Evolutionary conservation across 2,113 vertebrate species (phyloP).

Genomic region (Pluvianellus socialis): DNA sequence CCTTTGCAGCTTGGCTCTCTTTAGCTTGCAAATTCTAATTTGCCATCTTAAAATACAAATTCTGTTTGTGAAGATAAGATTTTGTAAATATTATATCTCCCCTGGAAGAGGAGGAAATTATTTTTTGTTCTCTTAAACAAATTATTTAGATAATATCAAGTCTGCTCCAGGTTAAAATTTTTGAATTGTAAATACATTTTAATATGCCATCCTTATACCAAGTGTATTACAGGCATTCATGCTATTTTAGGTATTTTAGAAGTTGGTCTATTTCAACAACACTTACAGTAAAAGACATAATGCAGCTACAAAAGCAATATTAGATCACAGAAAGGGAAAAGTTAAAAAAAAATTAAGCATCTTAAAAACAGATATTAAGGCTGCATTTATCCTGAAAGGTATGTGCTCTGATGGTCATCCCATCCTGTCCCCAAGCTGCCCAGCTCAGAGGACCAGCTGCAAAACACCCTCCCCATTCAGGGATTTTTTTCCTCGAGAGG

Average conservation of each 20-base stretch:
- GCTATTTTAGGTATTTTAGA: neutral
- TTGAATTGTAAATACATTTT: neutral
- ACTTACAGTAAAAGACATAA: neutral
- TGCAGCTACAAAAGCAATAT: neutral
- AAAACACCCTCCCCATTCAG: neutral
- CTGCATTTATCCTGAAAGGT: neutral
- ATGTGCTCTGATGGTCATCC: neutral
- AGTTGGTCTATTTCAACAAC: neutral
- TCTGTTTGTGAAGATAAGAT: slow-evolving; percentile 30
- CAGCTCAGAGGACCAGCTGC: neutral
- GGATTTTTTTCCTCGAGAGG: neutral
- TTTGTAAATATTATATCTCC: slow-evolving; percentile 3
- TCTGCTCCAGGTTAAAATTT: slow-evolving; percentile 14
- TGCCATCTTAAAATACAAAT: slow-evolving; percentile 45
- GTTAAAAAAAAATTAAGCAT: neutral
- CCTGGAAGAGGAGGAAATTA: neutral
- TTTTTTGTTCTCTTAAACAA: neutral
- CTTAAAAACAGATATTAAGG: neutral
- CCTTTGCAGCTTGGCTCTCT: neutral
- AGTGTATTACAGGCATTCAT: neutral
- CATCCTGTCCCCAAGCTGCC: neutral
- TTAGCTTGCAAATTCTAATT: slow-evolving; percentile 38
- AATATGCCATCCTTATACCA: neutral
- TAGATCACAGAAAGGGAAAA: neutral
- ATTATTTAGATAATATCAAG: slow-evolving; percentile 41